phyloP scores from a whole-genome alignment of 2,888 invertebrate genomes.

The Selenia dentaria region DNA sequence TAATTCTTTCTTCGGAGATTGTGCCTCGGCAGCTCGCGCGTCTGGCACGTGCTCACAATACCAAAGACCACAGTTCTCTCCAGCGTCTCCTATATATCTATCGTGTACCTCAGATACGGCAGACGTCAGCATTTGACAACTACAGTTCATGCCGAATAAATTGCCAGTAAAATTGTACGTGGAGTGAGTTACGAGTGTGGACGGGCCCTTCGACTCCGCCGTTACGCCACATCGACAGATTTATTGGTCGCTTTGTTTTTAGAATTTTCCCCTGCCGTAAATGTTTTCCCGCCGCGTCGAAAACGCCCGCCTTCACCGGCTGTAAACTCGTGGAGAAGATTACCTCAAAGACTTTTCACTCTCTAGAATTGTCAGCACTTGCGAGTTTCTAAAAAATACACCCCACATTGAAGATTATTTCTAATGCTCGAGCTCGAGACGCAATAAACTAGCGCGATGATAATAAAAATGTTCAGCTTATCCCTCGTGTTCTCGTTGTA shows the following conservation, averaged over 20 bases:
- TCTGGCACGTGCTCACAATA: slow-evolving; percentile 77
- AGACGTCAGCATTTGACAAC: slow-evolving; percentile 81
- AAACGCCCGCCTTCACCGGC: slow-evolving; percentile 34
- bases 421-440: slow-evolving; percentile 72
- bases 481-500: slow-evolving; percentile 70
- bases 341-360: slow-evolving; percentile 42
- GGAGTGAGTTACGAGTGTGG: slow-evolving; percentile 74
- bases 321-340: slow-evolving; percentile 41
- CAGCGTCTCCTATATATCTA: slow-evolving; percentile 70
- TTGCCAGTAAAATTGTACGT: slow-evolving; percentile 75
- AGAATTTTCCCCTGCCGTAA: slow-evolving; percentile 54
- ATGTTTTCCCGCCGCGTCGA: slow-evolving; percentile 44
- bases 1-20: slow-evolving; percentile 80
- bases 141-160: slow-evolving; percentile 79
- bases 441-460: slow-evolving; percentile 77
- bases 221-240: slow-evolving; percentile 62
- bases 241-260: slow-evolving; percentile 67
- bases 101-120: slow-evolving; percentile 76
- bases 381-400: slow-evolving; percentile 54
- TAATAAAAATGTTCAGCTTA: slow-evolving; percentile 79
- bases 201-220: slow-evolving; percentile 60
- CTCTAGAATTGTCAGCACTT: slow-evolving; percentile 44
- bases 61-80: slow-evolving; percentile 62
- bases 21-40: slow-evolving; percentile 65
- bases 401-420: slow-evolving; percentile 70